A percentile compares a stretch with the other conserved stretches of the same genome.
Conservation (phyloP, 1,140 invertebrate species). For the Sinonovacula constricta region DNA sequence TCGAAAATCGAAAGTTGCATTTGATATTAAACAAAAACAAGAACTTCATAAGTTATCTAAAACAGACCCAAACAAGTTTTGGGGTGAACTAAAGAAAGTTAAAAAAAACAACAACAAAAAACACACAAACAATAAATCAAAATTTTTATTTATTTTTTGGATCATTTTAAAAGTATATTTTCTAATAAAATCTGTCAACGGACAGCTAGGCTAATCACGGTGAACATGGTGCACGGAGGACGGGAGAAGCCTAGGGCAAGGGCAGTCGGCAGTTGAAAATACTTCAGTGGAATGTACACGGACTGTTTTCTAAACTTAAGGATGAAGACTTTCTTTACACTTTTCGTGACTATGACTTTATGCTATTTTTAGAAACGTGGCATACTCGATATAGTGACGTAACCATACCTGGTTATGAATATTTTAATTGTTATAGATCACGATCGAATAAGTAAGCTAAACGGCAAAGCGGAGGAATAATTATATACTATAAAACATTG, state of each 20-base stretch:
- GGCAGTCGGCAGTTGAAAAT: neutral
- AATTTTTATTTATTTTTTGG: no score
- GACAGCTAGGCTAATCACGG: neutral
- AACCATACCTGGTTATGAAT: neutral
- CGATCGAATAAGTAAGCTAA: slow-evolving; percentile 1
- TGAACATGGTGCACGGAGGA: neutral
- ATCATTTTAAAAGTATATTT: no score
- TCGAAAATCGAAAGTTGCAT: no score
- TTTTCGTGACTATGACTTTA: neutral
- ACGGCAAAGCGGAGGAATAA: neutral
- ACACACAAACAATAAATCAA: no score
- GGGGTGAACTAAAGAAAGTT: no score
- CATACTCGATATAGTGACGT: no score
- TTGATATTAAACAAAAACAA: no score
- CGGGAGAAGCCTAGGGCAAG: neutral
- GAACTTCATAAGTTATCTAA: no score
- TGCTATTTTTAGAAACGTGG: no score
- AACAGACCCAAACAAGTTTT: no score
- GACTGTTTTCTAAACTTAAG: neutral
- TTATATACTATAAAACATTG: neutral
- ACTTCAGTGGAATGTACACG: neutral
- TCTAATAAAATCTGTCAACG: no score
- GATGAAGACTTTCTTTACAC: slow-evolving; percentile 1
- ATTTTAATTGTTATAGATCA: neutral
- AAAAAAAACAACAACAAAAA: no score